Evolutionary conservation across 2,888 invertebrate species (phyloP), one percentile per base, ranked within the genome.

Genomic region (Isotomurus palustris): DNA sequence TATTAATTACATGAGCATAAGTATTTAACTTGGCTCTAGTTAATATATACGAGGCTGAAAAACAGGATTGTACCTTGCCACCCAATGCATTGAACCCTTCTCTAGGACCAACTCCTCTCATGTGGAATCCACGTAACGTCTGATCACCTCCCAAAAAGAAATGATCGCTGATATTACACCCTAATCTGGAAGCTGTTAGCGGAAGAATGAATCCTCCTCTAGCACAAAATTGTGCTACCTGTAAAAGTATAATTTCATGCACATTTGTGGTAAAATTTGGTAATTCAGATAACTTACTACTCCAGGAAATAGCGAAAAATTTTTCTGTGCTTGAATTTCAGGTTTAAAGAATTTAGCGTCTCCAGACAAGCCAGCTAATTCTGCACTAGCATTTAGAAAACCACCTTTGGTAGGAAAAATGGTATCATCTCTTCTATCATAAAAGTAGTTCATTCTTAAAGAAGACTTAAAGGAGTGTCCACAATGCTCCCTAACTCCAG

Each of bases 31-130:
- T 10, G 8, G 12, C 12, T 32, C 8, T 12, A 10, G 6, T n/a
- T 40, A 40, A n/a, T 40, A 40, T n/a, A n/a, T n/a, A n/a, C n/a
- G n/a, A n/a, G n/a, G n/a, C n/a, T n/a, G n/a, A 40, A 10, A 17
- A 40, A 40, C 17, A n/a, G 17, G 10, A 40, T 19, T 40, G 6
- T n/a, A 40, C 40, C 17, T 40, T 40, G 10, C 40, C 40, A n/a
- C 40, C 40, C 10, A 40, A 17, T n/a, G 17, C 40, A n/a, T 40
- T n/a, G 6, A 6, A 17, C 10, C 19, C 14, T n/a, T 6, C 10
- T 40, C 40, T 10, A 40, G 40, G 40, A 10, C 40, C 40, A 40
- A 40, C 40, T 10, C 40, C 40, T 40, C 40, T 40, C 10, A n/a
- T 40, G 17, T 40, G 10, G 17, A 40, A 40, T 10, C 40, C 40